Base-by-base conservation (phyloP, 2,797 vertebrate genomes). In the Hemitrygon akajei region DNA sequence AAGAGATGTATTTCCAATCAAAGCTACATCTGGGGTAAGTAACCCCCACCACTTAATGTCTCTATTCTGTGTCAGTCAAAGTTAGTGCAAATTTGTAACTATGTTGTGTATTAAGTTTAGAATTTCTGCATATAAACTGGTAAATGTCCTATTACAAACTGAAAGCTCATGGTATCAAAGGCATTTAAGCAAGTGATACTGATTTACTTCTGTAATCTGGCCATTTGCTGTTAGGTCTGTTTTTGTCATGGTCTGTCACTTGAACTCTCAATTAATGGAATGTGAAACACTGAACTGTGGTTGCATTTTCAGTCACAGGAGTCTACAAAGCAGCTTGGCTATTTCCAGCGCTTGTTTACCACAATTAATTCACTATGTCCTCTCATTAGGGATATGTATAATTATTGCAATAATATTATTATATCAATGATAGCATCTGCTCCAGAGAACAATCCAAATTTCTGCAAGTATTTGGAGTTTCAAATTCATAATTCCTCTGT, bases 341-440 rank as follows among this genome's bases (percentile, higher is more conserved):
- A 37, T 92, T 56, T 92, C 37, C 27, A 47, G 40, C 27, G 22
- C 25, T 16, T 92, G 91, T 7, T 37, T 71, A 47, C 27, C 69
- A 75, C 91, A 92, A 92, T 92, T 75, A 75, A 92, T 34, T 92
- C 37, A 40, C 89, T 30, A 37, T 89, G 69, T 47, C 91, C 27
- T 73, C 40, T 27, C 71, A 75, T 76, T 22, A 58, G 71, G 71
- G 25, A 12, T 47, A 37, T 75, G 71, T 73, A 76, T 58, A 75
- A 58, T 93, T 47, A 93, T 56, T 93, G 71, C 76, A 93, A 93
- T 93, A 56, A 69, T 37, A 89, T 92, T 75, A 75, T 92, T 71
- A 40, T 16, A 37, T 75, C 71, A 27, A 37, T 58, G 25, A 47
- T 56, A n/a, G 40, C 40, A 18, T 76, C 69, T 93, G 91, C 91